Percentiles rank a stretch among this genome's conserved stretches.
phyloP scores from a whole-genome alignment of 1,140 invertebrate genomes.

The Nymphalis io region DNA sequence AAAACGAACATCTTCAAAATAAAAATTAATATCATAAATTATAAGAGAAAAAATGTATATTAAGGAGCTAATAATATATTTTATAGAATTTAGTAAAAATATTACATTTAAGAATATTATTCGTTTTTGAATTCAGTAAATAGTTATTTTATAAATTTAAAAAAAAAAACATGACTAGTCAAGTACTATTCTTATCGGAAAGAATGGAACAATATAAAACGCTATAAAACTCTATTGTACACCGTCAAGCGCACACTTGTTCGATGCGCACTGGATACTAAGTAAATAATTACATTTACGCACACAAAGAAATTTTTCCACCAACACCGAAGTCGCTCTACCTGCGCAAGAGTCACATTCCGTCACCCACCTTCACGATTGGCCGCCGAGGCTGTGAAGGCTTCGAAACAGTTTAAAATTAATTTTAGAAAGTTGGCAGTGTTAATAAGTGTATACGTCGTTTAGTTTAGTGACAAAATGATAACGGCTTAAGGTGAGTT shows the following conservation, averaged over 20 bases:
- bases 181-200: no score
- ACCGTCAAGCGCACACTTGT: constrained; percentile 42
- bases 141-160: no score
- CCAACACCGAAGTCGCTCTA: constrained; percentile 53
- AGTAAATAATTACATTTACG: constrained; percentile 56
- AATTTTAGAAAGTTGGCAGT: constrained; percentile 68
- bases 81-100: no score
- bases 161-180: no score
- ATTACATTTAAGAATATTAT: no score
- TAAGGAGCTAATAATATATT: no score
- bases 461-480: constrained; percentile 51
- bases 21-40: no score
- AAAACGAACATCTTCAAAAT: no score
- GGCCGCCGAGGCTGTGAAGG: constrained; percentile 65
- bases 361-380: constrained; percentile 67
- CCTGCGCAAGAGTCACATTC: constrained; percentile 78
- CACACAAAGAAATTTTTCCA: constrained; percentile 48
- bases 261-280: constrained; percentile 43
- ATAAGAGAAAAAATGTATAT: no score
- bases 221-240: neutral
- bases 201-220: neutral
- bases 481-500: constrained; percentile 54
- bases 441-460: constrained; percentile 44
- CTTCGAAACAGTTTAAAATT: constrained; percentile 56
- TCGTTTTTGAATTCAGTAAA: no score